phyloP scores from a whole-genome alignment of 2,888 invertebrate species.

The Steromphala cineraria region DNA sequence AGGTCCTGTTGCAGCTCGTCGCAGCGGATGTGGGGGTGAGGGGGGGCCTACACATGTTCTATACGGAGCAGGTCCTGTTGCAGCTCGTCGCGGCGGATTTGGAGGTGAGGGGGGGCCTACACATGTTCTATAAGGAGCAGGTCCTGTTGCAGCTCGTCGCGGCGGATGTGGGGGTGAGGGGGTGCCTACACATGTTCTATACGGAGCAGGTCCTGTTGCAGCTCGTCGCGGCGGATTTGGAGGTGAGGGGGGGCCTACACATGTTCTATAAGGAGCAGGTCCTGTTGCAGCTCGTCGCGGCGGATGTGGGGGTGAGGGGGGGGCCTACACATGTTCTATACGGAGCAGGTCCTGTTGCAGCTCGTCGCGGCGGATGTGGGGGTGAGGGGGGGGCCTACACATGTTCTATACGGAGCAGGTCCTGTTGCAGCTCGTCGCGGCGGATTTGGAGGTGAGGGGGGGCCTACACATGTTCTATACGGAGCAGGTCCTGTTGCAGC shows the following conservation, averaged over 20 bases:
- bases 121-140: not conserved
- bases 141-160: slow-evolving; percentile 1
- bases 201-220: not conserved
- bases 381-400: not conserved
- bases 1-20: slow-evolving; percentile 11
- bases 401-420: not conserved
- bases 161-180: not conserved
- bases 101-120: not conserved
- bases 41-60: not conserved
- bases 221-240: not conserved
- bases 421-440: not conserved
- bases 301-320: not conserved
- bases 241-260: not conserved
- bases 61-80: not conserved
- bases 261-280: not conserved
- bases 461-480: not conserved
- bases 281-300: not conserved
- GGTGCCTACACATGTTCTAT: not conserved
- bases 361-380: not conserved
- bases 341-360: slow-evolving; percentile 2
- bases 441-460: not conserved
- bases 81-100: not conserved
- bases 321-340: not conserved
- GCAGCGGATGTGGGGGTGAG: not conserved
- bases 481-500: not conserved